phyloP scores from a whole-genome alignment of 2,113 vertebrate species.

The Oncorhynchus gorbuscha region DNA sequence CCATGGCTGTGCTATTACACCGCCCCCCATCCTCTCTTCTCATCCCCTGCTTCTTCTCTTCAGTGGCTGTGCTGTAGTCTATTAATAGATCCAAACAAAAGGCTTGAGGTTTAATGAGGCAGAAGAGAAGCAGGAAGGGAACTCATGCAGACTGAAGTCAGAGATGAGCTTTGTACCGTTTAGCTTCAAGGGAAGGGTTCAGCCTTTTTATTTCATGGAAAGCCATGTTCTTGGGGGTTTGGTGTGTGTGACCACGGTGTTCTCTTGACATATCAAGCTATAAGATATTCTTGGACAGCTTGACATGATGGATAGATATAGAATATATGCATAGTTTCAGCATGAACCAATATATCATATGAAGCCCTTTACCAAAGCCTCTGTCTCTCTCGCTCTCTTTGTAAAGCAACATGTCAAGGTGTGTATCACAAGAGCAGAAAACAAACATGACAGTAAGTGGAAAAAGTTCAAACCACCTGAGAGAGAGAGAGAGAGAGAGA shows the following conservation, averaged over 20 bases:
- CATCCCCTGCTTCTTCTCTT: constrained; percentile 34
- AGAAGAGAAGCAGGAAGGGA: constrained; percentile 20
- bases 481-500: neutral
- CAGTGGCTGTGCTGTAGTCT: constrained; percentile 28
- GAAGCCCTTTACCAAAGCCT: neutral
- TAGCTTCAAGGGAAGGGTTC: constrained; percentile 37
- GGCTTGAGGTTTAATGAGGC: constrained; percentile 65
- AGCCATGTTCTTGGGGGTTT: constrained; percentile 14
- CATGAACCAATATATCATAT: constrained; percentile 17
- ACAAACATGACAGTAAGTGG: too few species aligned
- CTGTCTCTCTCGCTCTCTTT: neutral
- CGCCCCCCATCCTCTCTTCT: too few species aligned
- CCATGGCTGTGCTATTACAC: too few species aligned
- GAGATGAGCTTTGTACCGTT: constrained; percentile 56
- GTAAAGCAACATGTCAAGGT: neutral
- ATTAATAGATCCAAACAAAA: constrained; percentile 73
- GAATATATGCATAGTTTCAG: constrained; percentile 59
- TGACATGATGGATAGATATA: constrained; percentile 23
- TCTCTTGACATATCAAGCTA: constrained; percentile 12
- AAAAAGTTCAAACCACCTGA: too few species aligned
- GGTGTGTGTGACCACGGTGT: constrained; percentile 6
- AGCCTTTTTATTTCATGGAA: constrained; percentile 19
- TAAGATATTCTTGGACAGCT: constrained; percentile 11
- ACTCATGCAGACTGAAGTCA: constrained; percentile 42
- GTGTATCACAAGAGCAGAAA: neutral